A percentile compares a stretch with the other conserved stretches of the same genome.
Evolutionary conservation across 1,140 invertebrate genomes (phyloP).

Genomic region (Maconellicoccus hirsutus): DNA sequence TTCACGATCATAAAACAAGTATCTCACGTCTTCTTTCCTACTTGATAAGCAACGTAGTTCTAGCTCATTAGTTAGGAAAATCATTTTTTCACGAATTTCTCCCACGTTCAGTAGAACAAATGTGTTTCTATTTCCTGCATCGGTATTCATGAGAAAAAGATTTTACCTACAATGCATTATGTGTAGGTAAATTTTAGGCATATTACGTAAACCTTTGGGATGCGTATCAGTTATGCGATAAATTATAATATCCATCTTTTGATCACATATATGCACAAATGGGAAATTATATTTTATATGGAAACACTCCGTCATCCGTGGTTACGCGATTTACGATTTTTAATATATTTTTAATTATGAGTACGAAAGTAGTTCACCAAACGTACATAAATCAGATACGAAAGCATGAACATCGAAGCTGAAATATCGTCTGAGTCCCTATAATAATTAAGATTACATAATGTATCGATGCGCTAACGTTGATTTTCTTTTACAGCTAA

Average conservation of each 20-base stretch:
- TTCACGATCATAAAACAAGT: too few relatives aligned
- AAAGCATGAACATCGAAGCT: too few relatives aligned
- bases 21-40: background rate
- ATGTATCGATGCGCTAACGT: background rate
- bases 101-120: background rate
- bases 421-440: too few relatives aligned
- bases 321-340: background rate
- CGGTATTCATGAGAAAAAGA: background rate
- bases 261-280: background rate
- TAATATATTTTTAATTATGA: background rate
- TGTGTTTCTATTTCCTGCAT: background rate
- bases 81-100: background rate
- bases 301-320: too few relatives aligned
- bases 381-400: too few relatives aligned
- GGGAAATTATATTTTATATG: background rate
- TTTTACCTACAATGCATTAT: background rate
- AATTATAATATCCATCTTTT: background rate
- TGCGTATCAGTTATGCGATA: background rate
- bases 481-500: constrained; percentile 36
- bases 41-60: background rate
- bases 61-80: background rate
- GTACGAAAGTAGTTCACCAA: background rate
- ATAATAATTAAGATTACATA: too few relatives aligned
- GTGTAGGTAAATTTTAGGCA: background rate
- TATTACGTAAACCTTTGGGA: background rate